A percentile compares a stretch with the other conserved stretches of the same genome.
phyloP scores from a whole-genome alignment of 2,797 vertebrate species.

The Tolypeutes matacus region DNA sequence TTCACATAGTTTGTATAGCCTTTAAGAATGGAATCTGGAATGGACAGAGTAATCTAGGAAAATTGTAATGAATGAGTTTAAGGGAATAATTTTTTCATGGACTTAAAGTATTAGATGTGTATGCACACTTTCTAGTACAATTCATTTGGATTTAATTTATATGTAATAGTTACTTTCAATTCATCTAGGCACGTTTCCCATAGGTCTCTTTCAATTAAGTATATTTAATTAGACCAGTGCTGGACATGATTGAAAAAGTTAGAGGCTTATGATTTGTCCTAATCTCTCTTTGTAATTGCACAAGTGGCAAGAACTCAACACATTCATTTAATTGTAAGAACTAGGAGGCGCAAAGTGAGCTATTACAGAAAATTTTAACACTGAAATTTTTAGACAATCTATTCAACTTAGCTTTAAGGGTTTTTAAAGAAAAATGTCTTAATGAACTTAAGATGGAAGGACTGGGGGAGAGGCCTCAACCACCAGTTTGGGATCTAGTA shows the following conservation, averaged over 20 bases:
- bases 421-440: background rate
- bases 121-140: constrained; percentile 66
- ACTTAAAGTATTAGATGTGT: constrained; percentile 58
- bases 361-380: background rate
- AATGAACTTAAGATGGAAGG: background rate
- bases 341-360: background rate
- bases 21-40: constrained; percentile 54
- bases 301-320: background rate
- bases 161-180: constrained; percentile 64
- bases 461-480: background rate
- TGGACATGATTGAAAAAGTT: constrained; percentile 57
- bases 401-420: background rate
- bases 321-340: background rate
- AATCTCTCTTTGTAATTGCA: constrained; percentile 34
- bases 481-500: background rate
- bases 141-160: constrained; percentile 58
- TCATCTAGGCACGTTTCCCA: constrained; percentile 28
- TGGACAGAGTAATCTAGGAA: constrained; percentile 37
- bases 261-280: background rate
- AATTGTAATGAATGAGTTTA: constrained; percentile 40
- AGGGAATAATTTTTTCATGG: constrained; percentile 31
- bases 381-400: background rate
- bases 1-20: background rate
- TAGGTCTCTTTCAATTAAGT: constrained; percentile 65
- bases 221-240: constrained; percentile 51